A percentile compares a stretch with the other conserved stretches of the same genome.
These are phyloP conservation scores for Semicossyphus pulcher DNA, from an alignment of 2,113 vertebrate species.

Conservation along the genomic window DNA sequence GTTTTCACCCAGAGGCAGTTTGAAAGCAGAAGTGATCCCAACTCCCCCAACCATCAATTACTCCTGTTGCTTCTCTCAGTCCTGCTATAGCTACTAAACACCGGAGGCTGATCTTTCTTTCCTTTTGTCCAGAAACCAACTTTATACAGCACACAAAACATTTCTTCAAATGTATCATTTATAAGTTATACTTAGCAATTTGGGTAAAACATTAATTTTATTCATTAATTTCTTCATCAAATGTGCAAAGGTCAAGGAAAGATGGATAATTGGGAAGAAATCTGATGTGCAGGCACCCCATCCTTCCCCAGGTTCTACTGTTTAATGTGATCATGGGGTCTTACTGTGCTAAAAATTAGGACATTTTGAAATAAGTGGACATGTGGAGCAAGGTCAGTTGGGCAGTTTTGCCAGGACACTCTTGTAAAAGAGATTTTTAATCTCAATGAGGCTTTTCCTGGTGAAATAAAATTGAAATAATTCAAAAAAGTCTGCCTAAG, in stretches of 20 bases:
- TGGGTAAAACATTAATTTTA: neutral
- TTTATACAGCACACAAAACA: neutral
- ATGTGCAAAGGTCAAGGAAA: neutral
- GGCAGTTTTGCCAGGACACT: too few species aligned
- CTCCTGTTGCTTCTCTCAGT: slow-evolving; percentile 2
- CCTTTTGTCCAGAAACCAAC: neutral
- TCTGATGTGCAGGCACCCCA: neutral
- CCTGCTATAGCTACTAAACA: slow-evolving; percentile 3
- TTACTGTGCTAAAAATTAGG: too few species aligned
- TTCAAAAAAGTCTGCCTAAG: too few species aligned
- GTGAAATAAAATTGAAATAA: too few species aligned
- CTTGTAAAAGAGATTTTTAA: too few species aligned
- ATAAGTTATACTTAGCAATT: neutral
- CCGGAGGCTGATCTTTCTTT: slow-evolving; percentile 10
- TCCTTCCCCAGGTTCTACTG: neutral
- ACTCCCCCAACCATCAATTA: neutral
- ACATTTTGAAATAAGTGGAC: too few species aligned
- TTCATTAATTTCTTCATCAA: neutral
- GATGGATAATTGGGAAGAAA: too few species aligned
- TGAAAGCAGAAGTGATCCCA: neutral
- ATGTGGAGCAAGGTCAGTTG: too few species aligned
- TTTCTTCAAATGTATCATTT: neutral
- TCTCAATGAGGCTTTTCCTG: too few species aligned
- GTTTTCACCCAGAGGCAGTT: slow-evolving; percentile 8
- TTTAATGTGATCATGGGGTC: too few species aligned